Conservation (phyloP, 2,888 invertebrate species). For the Lamproptera curius region DNA sequence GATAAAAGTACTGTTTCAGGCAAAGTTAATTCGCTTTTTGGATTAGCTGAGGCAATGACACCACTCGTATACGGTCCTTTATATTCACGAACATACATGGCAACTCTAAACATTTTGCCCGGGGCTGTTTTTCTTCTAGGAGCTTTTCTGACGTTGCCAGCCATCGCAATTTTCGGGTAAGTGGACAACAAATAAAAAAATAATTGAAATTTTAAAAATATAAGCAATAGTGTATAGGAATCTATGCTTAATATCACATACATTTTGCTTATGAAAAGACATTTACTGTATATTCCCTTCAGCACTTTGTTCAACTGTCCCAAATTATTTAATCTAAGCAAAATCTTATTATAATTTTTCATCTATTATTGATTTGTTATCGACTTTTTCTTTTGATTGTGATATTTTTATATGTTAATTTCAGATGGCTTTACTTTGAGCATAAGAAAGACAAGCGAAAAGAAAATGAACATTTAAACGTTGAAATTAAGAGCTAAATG, state of each 20-base stretch:
- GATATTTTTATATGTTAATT: constrained; percentile 31
- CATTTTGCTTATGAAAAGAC: too few species aligned
- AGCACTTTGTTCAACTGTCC: too few species aligned
- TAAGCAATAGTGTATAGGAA: too few species aligned
- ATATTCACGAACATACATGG: constrained; percentile 84
- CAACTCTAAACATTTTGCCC: constrained; percentile 82
- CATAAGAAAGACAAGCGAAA: constrained; percentile 71
- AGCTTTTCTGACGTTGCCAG: constrained; percentile 82
- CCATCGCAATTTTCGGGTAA: constrained; percentile 83
- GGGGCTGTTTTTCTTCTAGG: constrained; percentile 85
- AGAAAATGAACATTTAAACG: constrained; percentile 34
- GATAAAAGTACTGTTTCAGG: too few species aligned
- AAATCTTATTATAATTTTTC: too few species aligned
- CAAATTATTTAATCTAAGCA: too few species aligned
- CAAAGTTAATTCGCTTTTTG: constrained; percentile 85
- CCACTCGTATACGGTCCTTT: constrained; percentile 85
- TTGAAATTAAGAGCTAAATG: constrained; percentile 34
- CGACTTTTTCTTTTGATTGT: too few species aligned
- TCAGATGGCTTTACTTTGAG: constrained; percentile 84
- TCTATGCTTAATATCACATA: too few species aligned
- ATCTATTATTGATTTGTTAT: too few species aligned
- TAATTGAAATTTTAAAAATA: too few species aligned
- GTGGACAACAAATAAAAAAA: too few species aligned
- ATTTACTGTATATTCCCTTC: too few species aligned
- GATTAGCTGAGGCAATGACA: constrained; percentile 85